Evolutionary conservation across 2,113 vertebrate species (phyloP).

Genomic region (Phylloscopus trochiloides): DNA sequence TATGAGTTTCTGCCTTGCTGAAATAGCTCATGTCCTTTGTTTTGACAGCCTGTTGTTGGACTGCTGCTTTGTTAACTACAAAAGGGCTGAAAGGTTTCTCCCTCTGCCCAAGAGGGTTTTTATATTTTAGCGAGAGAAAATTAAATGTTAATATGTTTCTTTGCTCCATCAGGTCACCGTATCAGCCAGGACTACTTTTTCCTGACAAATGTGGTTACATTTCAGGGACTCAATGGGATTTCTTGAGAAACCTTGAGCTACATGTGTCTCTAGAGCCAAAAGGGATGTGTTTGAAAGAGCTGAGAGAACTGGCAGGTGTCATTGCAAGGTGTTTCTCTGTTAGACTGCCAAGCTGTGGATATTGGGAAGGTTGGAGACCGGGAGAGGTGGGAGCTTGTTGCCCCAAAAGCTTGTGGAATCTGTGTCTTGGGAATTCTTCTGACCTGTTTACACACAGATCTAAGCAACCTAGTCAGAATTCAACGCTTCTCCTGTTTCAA

Average conservation of each 20-base stretch:
- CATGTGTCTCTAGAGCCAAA: background rate
- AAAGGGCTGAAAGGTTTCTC: background rate
- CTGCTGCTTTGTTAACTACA: background rate
- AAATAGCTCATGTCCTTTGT: background rate
- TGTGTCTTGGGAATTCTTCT: background rate
- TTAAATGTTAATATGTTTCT: background rate
- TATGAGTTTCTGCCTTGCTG: background rate
- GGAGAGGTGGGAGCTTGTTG: fast-evolving
- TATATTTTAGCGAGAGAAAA: background rate
- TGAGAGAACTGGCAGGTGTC: background rate
- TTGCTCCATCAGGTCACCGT: background rate
- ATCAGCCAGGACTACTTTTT: background rate
- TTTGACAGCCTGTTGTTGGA: background rate
- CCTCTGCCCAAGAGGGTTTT: background rate
- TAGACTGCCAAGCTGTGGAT: background rate
- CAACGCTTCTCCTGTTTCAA: background rate
- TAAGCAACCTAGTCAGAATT: background rate
- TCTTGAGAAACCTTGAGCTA: background rate
- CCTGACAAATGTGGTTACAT: background rate
- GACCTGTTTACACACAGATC: background rate
- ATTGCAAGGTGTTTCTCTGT: background rate
- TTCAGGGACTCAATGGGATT: background rate
- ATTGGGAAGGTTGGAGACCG: background rate
- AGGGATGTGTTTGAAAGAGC: background rate
- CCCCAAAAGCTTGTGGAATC: background rate